These are phyloP conservation scores for Morelia viridis DNA, from an alignment of 2,797 vertebrate species.

Conservation along the genomic window DNA sequence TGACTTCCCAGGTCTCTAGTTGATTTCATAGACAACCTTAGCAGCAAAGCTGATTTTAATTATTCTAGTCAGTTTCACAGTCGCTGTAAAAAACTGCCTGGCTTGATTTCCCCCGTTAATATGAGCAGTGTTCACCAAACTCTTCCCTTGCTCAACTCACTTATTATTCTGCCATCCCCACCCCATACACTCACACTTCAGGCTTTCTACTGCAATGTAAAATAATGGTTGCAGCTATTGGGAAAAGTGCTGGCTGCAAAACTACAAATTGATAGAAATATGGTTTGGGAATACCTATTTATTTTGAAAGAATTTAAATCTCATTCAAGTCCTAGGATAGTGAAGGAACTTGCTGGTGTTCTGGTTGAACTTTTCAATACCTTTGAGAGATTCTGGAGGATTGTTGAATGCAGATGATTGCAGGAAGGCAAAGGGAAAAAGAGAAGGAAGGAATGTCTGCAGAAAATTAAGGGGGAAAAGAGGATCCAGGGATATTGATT, in stretches of 20 bases:
- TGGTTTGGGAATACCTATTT: not conserved
- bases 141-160: not conserved
- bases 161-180: not conserved
- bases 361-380: not conserved
- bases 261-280: not conserved
- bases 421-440: not conserved
- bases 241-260: not conserved
- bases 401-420: not conserved
- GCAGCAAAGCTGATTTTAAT: not conserved
- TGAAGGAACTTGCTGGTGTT: not conserved
- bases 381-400: not conserved
- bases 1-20: not conserved
- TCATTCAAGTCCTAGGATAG: not conserved
- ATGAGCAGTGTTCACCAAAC: not conserved
- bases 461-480: not conserved
- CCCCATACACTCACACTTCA: not conserved
- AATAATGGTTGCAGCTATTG: not conserved
- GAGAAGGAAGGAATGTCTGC: not conserved
- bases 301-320: not conserved
- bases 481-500: not conserved
- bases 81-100: not conserved
- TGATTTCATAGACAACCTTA: not conserved
- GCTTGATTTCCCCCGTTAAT: not conserved
- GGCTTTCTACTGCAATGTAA: not conserved
- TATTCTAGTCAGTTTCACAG: not conserved